Conservation (phyloP, 2,888 invertebrate species). For the Perithous albicinctus region DNA sequence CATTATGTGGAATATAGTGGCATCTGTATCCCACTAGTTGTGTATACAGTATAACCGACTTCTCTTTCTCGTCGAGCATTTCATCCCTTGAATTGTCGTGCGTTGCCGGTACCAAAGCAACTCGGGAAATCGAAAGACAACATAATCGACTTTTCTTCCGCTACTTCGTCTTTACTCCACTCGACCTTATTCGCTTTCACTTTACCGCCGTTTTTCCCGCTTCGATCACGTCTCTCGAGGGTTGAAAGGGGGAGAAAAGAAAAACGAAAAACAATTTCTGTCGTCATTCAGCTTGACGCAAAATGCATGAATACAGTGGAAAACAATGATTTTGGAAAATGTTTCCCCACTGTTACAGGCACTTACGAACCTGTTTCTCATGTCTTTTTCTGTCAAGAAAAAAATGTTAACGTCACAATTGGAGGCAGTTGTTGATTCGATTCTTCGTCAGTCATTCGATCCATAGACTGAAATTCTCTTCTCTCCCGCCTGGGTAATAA, state of each 20-base stretch:
- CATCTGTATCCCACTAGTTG: background rate
- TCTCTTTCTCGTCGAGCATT: conserved; percentile 1
- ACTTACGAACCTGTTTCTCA: background rate
- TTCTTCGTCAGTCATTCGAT: background rate
- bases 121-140: conserved; percentile 44
- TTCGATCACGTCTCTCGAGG: background rate
- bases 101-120: background rate
- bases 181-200: conserved; percentile 3
- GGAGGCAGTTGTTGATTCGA: background rate
- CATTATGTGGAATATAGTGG: too few relatives aligned
- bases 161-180: background rate
- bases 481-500: background rate
- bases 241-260: too few relatives aligned
- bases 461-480: background rate
- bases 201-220: background rate
- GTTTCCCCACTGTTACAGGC: too few relatives aligned
- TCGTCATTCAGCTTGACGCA: background rate
- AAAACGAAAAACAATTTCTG: background rate
- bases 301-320: too few relatives aligned
- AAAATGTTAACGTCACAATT: background rate
- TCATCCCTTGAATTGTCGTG: conserved; percentile 33
- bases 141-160: conserved; percentile 48
- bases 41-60: conserved; percentile 11
- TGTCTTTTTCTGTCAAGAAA: background rate
- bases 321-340: too few relatives aligned